Evolutionary conservation across 2,113 vertebrate species (phyloP).

Genomic region (Semnopithecus entellus): DNA sequence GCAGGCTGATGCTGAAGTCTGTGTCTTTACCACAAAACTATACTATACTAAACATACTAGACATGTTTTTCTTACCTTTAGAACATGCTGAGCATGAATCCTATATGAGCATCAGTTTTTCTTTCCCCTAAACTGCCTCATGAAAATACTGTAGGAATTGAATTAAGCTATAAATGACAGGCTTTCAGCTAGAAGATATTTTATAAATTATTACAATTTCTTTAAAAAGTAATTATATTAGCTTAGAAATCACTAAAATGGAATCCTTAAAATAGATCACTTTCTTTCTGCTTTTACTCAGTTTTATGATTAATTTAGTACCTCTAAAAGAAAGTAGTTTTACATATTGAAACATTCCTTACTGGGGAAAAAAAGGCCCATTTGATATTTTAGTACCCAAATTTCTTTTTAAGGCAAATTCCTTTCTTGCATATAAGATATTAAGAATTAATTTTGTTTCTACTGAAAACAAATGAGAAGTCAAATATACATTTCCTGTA

Average conservation of each 20-base stretch:
- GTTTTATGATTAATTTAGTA: slow-evolving; percentile 70
- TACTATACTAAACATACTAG: rapidly evolving
- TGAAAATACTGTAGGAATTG: background rate
- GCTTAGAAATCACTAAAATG: slow-evolving; percentile 70
- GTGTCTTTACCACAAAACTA: background rate
- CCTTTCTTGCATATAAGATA: background rate
- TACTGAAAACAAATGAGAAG: slow-evolving; percentile 13
- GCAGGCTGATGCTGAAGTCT: background rate
- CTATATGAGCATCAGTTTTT: background rate
- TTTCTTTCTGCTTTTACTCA: slow-evolving; percentile 42
- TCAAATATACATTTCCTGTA: slow-evolving; percentile 34
- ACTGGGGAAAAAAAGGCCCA: slow-evolving; percentile 47
- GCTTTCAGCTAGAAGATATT: slow-evolving; percentile 50
- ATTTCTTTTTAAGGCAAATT: slow-evolving; percentile 59
- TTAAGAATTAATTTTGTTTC: slow-evolving; percentile 47
- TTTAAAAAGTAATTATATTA: slow-evolving; percentile 76
- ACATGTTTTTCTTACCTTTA: background rate
- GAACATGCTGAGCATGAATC: background rate
- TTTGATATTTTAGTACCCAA: slow-evolving; percentile 54
- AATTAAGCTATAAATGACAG: slow-evolving; percentile 49
- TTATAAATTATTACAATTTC: slow-evolving; percentile 73
- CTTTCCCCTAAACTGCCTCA: background rate
- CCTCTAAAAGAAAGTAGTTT: slow-evolving; percentile 51
- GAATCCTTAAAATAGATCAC: slow-evolving; percentile 66
- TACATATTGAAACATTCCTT: slow-evolving; percentile 65